Conservation (phyloP, 92 coral and sea anemone species). For the Palythoa caribaeorum region DNA sequence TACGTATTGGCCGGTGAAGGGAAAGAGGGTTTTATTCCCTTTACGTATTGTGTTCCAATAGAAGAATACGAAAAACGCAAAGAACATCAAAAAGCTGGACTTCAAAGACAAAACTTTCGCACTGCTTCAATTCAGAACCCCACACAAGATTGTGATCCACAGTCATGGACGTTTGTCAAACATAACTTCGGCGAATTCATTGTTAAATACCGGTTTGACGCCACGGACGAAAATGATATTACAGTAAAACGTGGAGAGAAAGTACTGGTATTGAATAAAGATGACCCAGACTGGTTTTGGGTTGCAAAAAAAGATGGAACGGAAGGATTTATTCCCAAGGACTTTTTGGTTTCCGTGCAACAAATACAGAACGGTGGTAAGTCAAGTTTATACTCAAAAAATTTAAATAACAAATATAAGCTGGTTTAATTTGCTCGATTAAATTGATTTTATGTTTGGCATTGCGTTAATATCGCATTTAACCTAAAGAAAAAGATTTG, state of each 20-base stretch:
- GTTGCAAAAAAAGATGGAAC: slow-evolving; percentile 67
- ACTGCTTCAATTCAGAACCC: slow-evolving; percentile 67
- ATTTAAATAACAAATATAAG: neutral
- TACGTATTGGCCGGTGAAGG: slow-evolving; percentile 83
- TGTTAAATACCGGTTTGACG: slow-evolving; percentile 86
- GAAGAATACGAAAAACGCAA: slow-evolving; percentile 85
- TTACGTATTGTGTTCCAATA: slow-evolving; percentile 84
- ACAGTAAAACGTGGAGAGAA: slow-evolving; percentile 82
- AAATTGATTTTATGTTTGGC: neutral
- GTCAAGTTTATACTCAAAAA: slow-evolving; percentile 27
- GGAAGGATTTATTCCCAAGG: slow-evolving; percentile 95
- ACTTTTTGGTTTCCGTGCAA: slow-evolving; percentile 72
- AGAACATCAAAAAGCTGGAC: slow-evolving; percentile 68
- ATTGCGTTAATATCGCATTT: neutral
- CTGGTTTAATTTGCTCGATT: neutral
- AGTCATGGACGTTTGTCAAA: slow-evolving; percentile 72
- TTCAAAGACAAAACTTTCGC: slow-evolving; percentile 63
- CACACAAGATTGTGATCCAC: slow-evolving; percentile 56
- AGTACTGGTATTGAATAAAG: slow-evolving; percentile 86
- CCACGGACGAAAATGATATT: slow-evolving; percentile 90
- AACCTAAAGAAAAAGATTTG: neutral
- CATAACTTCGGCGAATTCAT: slow-evolving; percentile 82
- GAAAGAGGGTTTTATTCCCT: slow-evolving; percentile 94
- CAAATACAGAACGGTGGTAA: slow-evolving; percentile 69
- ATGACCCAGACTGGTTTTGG: slow-evolving; percentile 97